A percentile compares a stretch with the other conserved stretches of the same genome.
phyloP scores from a whole-genome alignment of 1,140 invertebrate genomes.

The Panulirus ornatus region DNA sequence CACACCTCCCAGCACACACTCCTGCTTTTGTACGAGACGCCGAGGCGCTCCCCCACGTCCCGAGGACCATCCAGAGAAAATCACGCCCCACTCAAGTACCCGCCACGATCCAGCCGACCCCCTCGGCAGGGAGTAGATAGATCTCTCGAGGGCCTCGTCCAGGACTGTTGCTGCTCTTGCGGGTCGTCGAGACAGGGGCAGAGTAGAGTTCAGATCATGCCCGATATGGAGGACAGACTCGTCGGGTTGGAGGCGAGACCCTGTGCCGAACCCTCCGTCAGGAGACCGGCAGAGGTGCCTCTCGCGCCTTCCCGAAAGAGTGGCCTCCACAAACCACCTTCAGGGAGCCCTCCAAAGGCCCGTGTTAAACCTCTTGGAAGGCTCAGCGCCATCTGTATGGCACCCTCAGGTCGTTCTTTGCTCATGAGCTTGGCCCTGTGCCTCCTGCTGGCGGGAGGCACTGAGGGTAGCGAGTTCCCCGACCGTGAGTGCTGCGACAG shows the following conservation, averaged over 20 bases:
- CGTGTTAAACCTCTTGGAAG: background rate
- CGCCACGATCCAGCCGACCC: background rate
- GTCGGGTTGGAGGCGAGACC: background rate
- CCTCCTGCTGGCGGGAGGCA: slow-evolving; percentile 67
- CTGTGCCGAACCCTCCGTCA: background rate
- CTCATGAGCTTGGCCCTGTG: slow-evolving; percentile 15
- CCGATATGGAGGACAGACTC: background rate
- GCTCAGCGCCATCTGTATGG: background rate
- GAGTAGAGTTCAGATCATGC: background rate
- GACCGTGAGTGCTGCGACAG: slow-evolving; percentile 75
- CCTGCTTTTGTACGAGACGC: background rate
- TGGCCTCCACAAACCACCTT: background rate
- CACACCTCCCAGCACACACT: background rate
- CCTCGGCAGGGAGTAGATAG: background rate
- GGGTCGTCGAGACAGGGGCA: background rate
- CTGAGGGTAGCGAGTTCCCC: slow-evolving; percentile 68
- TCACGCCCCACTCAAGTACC: background rate
- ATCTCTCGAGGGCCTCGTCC: background rate
- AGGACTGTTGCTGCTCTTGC: slow-evolving; percentile 14
- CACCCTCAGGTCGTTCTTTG: slow-evolving; percentile 3
- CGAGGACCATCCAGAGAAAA: slow-evolving; percentile 10
- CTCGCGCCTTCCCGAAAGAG: background rate
- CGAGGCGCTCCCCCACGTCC: background rate
- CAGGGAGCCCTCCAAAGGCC: background rate
- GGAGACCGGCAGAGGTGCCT: background rate